A percentile compares a stretch with the other conserved stretches of the same genome.
Conservation (phyloP, 2,113 vertebrate genomes). For the Rattus rattus region DNA sequence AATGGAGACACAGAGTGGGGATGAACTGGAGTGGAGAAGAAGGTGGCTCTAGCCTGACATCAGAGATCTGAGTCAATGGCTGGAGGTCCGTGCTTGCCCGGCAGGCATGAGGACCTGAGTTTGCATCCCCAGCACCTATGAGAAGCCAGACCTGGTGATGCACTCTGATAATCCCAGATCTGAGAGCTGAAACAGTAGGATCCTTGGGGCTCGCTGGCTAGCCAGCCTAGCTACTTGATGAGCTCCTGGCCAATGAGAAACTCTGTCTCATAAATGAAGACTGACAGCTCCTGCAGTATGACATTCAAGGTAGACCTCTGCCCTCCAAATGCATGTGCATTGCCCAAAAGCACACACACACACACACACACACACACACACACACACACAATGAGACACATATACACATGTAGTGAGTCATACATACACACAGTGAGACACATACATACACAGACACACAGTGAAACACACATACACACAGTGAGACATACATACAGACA, state of each 20-base stretch:
- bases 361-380: neutral
- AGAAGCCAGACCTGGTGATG: neutral
- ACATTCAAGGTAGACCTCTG: neutral
- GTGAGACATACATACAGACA: no score
- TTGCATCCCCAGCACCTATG: neutral
- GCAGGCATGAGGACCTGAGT: neutral
- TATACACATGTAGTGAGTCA: neutral
- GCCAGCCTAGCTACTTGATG: neutral
- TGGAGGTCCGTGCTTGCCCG: neutral
- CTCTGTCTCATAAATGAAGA: neutral
- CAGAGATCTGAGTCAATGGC: neutral
- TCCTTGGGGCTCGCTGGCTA: neutral
- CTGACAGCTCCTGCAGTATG: neutral
- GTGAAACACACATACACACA: neutral
- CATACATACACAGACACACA: no score
- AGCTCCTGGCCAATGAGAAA: neutral
- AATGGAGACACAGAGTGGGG: rapidly evolving
- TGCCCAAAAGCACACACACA: neutral
- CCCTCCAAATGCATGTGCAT: neutral
- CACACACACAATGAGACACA: neutral
- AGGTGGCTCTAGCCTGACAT: no score
- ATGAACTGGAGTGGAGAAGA: rapidly evolving
- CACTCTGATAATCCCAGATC: neutral
- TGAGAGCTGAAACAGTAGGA: neutral
- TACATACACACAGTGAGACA: neutral